Evolutionary conservation across 2,888 invertebrate genomes (phyloP), one percentile per base, ranked within the genome.

Genomic region (Acronicta psi): DNA sequence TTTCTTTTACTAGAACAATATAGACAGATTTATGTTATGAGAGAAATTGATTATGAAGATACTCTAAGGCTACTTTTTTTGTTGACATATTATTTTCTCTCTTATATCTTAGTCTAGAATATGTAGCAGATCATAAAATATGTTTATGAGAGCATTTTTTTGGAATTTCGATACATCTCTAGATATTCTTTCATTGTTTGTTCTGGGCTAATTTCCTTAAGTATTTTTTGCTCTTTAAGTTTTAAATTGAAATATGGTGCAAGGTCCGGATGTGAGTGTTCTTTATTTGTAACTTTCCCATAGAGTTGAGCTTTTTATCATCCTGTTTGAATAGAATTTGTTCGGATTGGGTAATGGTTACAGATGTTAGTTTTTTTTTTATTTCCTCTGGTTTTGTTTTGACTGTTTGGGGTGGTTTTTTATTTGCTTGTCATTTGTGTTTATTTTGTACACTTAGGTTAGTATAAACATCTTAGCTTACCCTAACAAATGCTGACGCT

Each of bases 291-390:
- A 58, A 82, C 84, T 86, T 87, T 91, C 88, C 82, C 87, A 87
- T 82, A 84, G 81, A 77, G 77, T 79, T 71, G 65, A 54, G 51
- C 75, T 90, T 91, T 92, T 91, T 89, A 85, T 84, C 77, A 82
- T 84, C 83, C 84, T 88, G 88, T 90, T 87, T 86, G 84, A 82
- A 81, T 73, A 71, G 77, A 84, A 84, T 84, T 79, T 83, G 86
- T 87, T 87, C 52, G 77, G 74, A 82, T 82, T 84, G 80, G 81
- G 70, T 75, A 73, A 80, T 84, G 69, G 80, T 70, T 72, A 79
- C 90, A 91, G 87, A 86, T 91, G 92, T 83, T 75, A 74, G 79
- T 87, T 89, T 86, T 31, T n/a, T 25, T 90, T 88, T 83, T 80
- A 85, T 87, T 86, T 88, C 84, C 85, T 84, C 62, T 74, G 69